phyloP scores from a whole-genome alignment of 2,113 vertebrate genomes.

The Pedetes capensis region DNA sequence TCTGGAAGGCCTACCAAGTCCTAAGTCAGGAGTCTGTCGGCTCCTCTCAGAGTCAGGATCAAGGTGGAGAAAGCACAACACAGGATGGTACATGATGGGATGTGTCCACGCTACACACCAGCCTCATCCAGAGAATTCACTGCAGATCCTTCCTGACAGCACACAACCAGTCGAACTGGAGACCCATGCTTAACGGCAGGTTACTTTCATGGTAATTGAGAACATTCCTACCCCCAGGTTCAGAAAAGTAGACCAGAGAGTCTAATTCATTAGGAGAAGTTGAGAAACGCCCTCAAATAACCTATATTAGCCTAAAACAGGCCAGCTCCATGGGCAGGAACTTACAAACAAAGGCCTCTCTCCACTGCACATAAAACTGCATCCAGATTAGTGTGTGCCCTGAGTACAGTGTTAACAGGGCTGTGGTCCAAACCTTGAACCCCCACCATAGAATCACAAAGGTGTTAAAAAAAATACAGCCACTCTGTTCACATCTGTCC shows the following conservation, averaged over 20 bases:
- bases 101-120: not conserved
- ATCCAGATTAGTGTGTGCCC: not conserved
- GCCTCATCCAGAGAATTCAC: not conserved
- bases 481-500: not conserved
- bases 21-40: not conserved
- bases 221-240: not conserved
- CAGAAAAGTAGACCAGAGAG: not conserved
- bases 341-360: not conserved
- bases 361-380: not conserved
- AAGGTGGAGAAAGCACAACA: not conserved
- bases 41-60: not conserved
- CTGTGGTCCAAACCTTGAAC: not conserved
- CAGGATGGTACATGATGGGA: not conserved
- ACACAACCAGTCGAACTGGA: not conserved
- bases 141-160: not conserved
- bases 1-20: not conserved
- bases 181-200: not conserved
- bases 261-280: not conserved
- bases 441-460: not conserved
- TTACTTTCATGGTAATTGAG: not conserved
- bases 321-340: not conserved
- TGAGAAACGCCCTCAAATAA: not conserved
- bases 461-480: too few relatives aligned
- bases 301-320: not conserved
- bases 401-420: accelerated